phyloP scores from a whole-genome alignment of 1,140 invertebrate species.

The Drosophila auraria region DNA sequence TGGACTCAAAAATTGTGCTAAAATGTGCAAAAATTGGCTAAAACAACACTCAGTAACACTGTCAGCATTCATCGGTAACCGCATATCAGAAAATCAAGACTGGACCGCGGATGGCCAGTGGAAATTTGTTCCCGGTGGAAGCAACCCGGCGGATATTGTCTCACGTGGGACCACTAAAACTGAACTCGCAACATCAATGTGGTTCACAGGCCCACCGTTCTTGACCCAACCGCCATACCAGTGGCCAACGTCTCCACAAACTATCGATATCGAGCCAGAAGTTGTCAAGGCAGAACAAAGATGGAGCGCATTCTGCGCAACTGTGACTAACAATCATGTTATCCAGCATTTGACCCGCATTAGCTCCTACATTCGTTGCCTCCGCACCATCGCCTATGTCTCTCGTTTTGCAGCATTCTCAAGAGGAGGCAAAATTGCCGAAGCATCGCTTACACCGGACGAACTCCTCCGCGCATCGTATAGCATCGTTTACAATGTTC shows the following conservation, averaged over 20 bases:
- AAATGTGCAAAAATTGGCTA: too few species aligned
- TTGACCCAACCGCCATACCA: conserved; percentile 9
- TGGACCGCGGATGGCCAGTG: neutral
- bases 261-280: neutral
- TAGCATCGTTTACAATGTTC: too few species aligned
- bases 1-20: too few species aligned
- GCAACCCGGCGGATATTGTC: neutral
- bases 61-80: conserved; percentile 1
- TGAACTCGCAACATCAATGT: neutral
- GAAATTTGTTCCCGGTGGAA: neutral
- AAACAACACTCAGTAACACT: too few species aligned
- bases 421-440: too few species aligned
- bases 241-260: conserved; percentile 26
- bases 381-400: too few species aligned
- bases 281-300: neutral
- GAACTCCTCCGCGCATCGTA: too few species aligned
- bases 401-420: neutral
- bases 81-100: conserved; percentile 7
- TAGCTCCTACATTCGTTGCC: too few species aligned
- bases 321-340: neutral
- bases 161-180: neutral
- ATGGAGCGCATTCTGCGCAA: neutral
- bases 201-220: conserved; percentile 13
- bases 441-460: too few species aligned
- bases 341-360: too few species aligned